Conservation (phyloP, 1,140 invertebrate species). For the Drosophila kurseongensis region DNA sequence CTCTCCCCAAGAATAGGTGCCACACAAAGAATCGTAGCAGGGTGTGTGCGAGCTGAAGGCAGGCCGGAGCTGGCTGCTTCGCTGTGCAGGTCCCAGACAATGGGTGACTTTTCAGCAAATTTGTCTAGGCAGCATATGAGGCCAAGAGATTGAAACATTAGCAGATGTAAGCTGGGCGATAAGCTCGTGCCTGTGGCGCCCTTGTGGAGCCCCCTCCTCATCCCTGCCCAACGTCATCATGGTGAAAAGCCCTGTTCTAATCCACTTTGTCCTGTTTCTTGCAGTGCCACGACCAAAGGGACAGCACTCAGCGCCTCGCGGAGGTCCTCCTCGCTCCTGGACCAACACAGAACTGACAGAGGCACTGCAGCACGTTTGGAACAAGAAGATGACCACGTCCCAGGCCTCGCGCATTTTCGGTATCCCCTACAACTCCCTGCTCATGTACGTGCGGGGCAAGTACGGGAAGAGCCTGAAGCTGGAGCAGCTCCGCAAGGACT, state of each 20-base stretch:
- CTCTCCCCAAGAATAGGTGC: conserved; percentile 40
- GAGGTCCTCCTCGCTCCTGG: conserved; percentile 95
- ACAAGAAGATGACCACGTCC: conserved; percentile 97
- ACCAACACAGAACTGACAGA: conserved; percentile 95
- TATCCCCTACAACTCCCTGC: conserved; percentile 95
- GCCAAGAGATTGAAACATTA: conserved; percentile 83
- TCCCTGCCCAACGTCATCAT: background rate
- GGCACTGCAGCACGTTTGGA: conserved; percentile 95
- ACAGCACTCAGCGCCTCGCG: conserved; percentile 94
- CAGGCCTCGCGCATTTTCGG: conserved; percentile 95
- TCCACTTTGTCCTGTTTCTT: conserved; percentile 23
- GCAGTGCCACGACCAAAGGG: conserved; percentile 91
- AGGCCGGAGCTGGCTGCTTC: conserved; percentile 6
- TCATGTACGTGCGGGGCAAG: conserved; percentile 97
- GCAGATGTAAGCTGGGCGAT: conserved; percentile 64
- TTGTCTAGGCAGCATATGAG: conserved; percentile 70
- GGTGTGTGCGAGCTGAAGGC: conserved; percentile 73
- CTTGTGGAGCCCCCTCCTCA: background rate
- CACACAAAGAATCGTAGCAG: conserved; percentile 53
- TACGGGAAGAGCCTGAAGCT: conserved; percentile 95
- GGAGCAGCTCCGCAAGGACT: conserved; percentile 94
- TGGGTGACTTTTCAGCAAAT: conserved; percentile 65
- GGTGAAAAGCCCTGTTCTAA: conserved; percentile 8
- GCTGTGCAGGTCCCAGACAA: conserved; percentile 48
- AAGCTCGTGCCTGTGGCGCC: conserved; percentile 45